A percentile compares a stretch with the other conserved stretches of the same genome.
These are phyloP conservation scores for Clarias magur DNA, from an alignment of 2,113 vertebrate species.

Conservation along the genomic window DNA sequence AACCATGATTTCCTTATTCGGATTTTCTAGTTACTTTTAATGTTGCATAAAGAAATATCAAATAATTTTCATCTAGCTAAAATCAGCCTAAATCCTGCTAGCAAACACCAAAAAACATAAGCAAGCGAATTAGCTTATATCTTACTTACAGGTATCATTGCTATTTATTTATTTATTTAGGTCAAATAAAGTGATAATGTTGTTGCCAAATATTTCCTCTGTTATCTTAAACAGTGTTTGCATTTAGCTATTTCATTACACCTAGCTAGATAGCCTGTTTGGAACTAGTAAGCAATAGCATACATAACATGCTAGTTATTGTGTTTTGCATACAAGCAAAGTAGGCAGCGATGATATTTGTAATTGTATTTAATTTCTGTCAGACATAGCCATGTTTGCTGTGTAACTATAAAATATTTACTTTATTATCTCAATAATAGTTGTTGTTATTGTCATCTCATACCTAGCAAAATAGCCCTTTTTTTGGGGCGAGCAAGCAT, in stretches of 20 bases:
- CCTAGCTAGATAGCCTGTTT: background rate
- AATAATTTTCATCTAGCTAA: background rate
- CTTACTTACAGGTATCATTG: background rate
- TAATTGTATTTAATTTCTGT: background rate
- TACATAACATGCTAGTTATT: background rate
- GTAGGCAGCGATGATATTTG: background rate
- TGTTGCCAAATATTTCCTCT: background rate
- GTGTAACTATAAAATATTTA: background rate
- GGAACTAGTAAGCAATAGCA: background rate
- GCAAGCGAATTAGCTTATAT: background rate
- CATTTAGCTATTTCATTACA: background rate
- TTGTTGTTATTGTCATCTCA: background rate
- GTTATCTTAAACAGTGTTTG: background rate
- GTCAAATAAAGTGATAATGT: background rate
- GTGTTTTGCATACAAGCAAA: background rate
- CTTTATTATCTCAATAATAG: background rate
- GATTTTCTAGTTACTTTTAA: background rate
- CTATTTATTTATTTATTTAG: background rate
- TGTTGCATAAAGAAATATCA: background rate
- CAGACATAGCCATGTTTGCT: background rate
- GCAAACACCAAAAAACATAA: background rate
- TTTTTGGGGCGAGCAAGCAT: background rate
- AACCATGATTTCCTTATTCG: background rate
- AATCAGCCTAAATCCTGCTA: too few relatives aligned
- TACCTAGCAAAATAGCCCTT: background rate